Evolutionary conservation across 2,113 vertebrate species (phyloP).

Genomic region (Tenebrosternarchus preto): DNA sequence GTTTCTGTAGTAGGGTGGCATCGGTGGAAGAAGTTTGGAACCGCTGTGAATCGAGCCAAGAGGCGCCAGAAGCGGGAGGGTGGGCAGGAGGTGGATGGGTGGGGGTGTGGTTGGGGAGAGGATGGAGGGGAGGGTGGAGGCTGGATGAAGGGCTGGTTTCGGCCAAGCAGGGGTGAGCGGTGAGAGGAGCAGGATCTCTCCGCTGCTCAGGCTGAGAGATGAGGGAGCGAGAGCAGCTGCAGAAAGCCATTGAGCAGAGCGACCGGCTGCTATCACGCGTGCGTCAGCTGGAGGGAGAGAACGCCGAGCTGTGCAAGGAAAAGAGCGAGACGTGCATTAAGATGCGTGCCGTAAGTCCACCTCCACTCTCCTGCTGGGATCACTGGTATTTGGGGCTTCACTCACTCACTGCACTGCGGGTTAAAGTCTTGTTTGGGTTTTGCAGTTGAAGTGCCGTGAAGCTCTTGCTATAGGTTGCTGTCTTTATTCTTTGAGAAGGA

Average conservation of each 20-base stretch:
- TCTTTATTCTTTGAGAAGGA: neutral
- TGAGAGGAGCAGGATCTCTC: constrained; percentile 54
- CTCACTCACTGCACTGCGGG: neutral
- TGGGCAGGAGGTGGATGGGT: constrained; percentile 34
- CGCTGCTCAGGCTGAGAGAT: constrained; percentile 61
- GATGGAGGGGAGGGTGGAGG: constrained; percentile 46
- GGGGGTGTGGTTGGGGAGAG: constrained; percentile 33
- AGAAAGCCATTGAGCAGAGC: constrained; percentile 68
- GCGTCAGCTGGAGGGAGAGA: constrained; percentile 68
- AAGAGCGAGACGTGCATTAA: constrained; percentile 64
- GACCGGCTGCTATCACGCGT: constrained; percentile 66
- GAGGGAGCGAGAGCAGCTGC: constrained; percentile 74
- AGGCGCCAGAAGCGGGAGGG: constrained; percentile 42
- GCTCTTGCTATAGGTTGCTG: constrained; percentile 8
- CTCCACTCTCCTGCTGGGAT: neutral
- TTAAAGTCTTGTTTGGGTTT: neutral
- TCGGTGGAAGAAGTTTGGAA: constrained; percentile 51
- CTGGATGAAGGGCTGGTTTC: constrained; percentile 7
- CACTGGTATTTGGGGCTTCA: constrained; percentile 3
- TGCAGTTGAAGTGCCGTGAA: neutral
- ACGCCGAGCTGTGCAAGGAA: constrained; percentile 61
- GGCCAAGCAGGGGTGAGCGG: constrained; percentile 48
- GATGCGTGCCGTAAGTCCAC: constrained; percentile 68
- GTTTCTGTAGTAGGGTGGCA: constrained; percentile 42
- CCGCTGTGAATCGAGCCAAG: constrained; percentile 43